A percentile compares a stretch with the other conserved stretches of the same genome.
phyloP scores from a whole-genome alignment of 2,113 vertebrate species.

The Chrysochloris asiatica region DNA sequence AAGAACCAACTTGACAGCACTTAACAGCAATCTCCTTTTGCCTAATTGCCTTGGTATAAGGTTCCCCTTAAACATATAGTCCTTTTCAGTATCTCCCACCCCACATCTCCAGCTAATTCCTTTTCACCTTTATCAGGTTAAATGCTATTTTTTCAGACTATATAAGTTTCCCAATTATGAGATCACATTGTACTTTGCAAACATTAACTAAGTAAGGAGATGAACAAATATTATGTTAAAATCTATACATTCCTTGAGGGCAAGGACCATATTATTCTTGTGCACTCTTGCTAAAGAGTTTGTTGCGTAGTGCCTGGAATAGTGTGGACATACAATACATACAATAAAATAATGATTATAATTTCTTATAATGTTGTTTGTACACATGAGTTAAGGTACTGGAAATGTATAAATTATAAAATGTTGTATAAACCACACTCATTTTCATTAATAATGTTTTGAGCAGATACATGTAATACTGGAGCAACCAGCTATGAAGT shows the following conservation, averaged over 20 bases:
- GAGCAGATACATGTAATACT: background rate
- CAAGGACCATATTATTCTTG: background rate
- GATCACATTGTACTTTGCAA: background rate
- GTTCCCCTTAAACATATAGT: background rate
- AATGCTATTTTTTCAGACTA: background rate
- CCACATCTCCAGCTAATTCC: background rate
- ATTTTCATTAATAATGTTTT: slow-evolving; percentile 11
- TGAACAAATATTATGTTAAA: background rate
- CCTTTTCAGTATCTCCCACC: background rate
- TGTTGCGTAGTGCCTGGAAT: background rate
- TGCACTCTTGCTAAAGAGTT: rapidly evolving
- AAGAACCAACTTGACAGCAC: too few relatives aligned
- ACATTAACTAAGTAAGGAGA: background rate
- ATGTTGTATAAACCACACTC: background rate
- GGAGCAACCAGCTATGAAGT: background rate
- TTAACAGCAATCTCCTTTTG: background rate
- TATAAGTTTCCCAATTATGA: background rate
- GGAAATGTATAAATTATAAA: background rate
- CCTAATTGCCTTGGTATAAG: background rate
- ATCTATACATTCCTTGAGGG: background rate
- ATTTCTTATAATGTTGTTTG: background rate
- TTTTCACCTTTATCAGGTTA: background rate
- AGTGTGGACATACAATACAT: background rate
- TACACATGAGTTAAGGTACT: background rate
- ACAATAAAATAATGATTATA: background rate